These are phyloP conservation scores for Nipponia nippon DNA, from an alignment of 2,113 vertebrate genomes.

Conservation along the genomic window DNA sequence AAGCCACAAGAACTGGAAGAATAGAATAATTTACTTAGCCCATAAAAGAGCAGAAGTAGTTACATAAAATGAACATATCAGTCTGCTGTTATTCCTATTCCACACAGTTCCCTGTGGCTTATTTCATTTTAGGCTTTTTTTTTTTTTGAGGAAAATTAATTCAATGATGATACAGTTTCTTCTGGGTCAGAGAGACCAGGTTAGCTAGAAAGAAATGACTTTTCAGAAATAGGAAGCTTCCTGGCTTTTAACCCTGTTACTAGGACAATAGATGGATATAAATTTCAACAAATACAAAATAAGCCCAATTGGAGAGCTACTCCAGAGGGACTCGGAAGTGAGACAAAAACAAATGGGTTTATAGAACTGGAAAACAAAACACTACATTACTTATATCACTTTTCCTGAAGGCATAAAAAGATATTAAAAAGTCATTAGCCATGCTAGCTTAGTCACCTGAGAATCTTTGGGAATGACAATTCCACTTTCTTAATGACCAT, in stretches of 20 bases:
- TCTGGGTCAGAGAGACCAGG: conserved; percentile 43
- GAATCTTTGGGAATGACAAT: conserved; percentile 32
- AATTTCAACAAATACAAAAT: conserved; percentile 52
- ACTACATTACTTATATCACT: conserved; percentile 19
- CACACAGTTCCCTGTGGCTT: conserved; percentile 31
- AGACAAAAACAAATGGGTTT: conserved; percentile 42
- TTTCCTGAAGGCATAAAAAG: conserved; percentile 30
- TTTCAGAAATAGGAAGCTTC: neutral
- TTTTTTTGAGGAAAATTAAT: conserved; percentile 55
- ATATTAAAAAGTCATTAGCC: conserved; percentile 45
- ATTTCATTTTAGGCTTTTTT: conserved; percentile 9
- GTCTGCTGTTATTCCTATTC: conserved; percentile 49
- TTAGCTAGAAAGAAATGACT: conserved; percentile 31
- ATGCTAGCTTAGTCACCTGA: conserved; percentile 50
- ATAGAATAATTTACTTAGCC: conserved; percentile 50
- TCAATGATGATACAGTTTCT: conserved; percentile 35
- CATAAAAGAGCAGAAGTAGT: conserved; percentile 56
- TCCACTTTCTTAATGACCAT: conserved; percentile 11
- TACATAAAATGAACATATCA: conserved; percentile 43
- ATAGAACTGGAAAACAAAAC: conserved; percentile 45
- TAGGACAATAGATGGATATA: conserved; percentile 15
- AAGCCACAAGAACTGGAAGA: conserved; percentile 30
- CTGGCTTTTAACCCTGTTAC: conserved; percentile 26
- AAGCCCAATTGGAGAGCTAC: neutral
- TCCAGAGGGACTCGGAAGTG: conserved; percentile 27